A percentile compares a stretch with the other conserved stretches of the same genome.
phyloP scores from a whole-genome alignment of 2,113 vertebrate species.

The Clarias gariepinus region DNA sequence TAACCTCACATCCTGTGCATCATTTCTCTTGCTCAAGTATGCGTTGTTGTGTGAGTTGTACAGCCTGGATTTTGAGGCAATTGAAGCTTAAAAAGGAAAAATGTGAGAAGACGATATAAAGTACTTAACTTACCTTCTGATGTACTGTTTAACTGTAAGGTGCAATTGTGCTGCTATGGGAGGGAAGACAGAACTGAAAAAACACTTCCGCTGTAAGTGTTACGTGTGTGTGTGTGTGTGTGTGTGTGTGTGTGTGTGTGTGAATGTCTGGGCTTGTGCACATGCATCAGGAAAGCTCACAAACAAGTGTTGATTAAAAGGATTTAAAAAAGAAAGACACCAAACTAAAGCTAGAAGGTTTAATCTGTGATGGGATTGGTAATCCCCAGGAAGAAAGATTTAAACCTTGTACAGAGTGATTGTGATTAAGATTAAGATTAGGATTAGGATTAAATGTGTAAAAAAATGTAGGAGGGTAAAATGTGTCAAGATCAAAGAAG shows the following conservation, averaged over 20 bases:
- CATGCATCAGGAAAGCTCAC: conserved; percentile 9
- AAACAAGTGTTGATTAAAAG: not conserved
- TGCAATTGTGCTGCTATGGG: conserved; percentile 27
- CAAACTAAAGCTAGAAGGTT: not conserved
- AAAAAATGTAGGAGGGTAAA: not conserved
- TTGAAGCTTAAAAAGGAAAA: not conserved
- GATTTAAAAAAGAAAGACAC: not conserved
- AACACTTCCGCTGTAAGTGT: conserved; percentile 47
- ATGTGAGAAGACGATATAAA: not conserved
- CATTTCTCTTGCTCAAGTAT: not conserved
- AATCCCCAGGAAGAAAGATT: not conserved
- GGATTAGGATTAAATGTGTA: not conserved
- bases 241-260: not conserved
- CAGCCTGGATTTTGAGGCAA: not conserved
- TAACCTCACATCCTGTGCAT: not conserved
- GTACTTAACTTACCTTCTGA: conserved; percentile 33
- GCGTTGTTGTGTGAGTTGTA: not conserved
- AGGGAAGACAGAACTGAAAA: conserved; percentile 48
- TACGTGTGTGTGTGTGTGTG: conserved; percentile 4
- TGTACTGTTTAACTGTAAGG: conserved; percentile 27
- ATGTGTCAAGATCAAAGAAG: not conserved
- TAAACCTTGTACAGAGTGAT: not conserved
- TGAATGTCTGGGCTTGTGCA: not conserved
- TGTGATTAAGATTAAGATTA: not conserved
- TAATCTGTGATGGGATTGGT: not conserved